A percentile compares a stretch with the other conserved stretches of the same genome.
These are phyloP conservation scores for Potorous gilbertii DNA, from an alignment of 2,797 vertebrate genomes.

Conservation along the genomic window DNA sequence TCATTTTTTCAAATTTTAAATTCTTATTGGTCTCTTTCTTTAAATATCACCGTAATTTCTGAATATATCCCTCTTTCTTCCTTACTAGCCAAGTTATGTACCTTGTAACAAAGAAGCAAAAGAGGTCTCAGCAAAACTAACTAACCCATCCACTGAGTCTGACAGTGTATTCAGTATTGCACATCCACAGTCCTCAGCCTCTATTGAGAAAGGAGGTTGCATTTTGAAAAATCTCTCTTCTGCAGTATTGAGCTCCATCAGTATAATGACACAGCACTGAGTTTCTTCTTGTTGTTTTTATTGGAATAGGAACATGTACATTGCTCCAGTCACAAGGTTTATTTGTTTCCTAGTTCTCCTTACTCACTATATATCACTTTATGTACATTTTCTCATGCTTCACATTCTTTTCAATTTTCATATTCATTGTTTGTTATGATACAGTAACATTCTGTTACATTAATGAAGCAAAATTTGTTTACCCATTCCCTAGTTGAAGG, in stretches of 20 bases:
- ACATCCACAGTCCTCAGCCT: background rate
- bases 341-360: background rate
- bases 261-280: background rate
- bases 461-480: background rate
- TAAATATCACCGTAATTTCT: background rate
- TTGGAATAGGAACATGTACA: background rate
- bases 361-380: background rate
- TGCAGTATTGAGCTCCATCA: background rate
- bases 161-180: background rate
- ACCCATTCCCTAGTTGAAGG: background rate
- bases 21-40: background rate
- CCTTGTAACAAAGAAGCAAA: background rate
- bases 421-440: background rate
- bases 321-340: background rate
- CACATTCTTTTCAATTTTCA: background rate
- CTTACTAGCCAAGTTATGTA: background rate
- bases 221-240: background rate
- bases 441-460: background rate
- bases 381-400: background rate
- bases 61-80: background rate
- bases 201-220: background rate
- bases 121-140: background rate
- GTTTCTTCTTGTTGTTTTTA: background rate
- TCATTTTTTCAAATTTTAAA: background rate
- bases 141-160: background rate